A percentile compares a stretch with the other conserved stretches of the same genome.
Conservation (phyloP, 2,888 invertebrate species). For the Nowickia ferox region DNA sequence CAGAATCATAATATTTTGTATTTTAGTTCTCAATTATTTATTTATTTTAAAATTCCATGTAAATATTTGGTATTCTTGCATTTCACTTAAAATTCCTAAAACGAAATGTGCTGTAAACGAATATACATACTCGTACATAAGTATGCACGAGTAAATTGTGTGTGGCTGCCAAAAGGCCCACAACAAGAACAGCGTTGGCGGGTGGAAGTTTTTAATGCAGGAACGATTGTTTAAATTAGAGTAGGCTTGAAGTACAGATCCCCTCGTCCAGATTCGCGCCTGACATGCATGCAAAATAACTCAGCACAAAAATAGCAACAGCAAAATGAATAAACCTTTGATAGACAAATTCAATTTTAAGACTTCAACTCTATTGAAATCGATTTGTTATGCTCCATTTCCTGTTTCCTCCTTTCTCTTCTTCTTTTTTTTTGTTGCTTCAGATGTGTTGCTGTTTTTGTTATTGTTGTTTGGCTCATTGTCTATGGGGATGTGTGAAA, state of each 20-base stretch:
- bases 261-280: not conserved
- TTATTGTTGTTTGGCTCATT: conserved; percentile 8
- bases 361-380: conserved; percentile 66
- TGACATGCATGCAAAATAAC: conserved; percentile 3
- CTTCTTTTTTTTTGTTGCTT: not conserved
- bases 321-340: conserved; percentile 57
- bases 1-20: not conserved
- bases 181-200: no score
- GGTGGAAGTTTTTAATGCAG: no score
- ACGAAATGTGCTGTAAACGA: conserved; percentile 41
- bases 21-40: not conserved
- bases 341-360: conserved; percentile 72
- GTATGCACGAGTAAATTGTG: conserved; percentile 6
- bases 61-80: conserved; percentile 9
- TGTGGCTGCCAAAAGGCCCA: not conserved
- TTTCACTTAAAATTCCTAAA: conserved; percentile 27
- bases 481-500: not conserved
- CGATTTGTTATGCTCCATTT: conserved; percentile 72
- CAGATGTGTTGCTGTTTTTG: not conserved
- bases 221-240: no score
- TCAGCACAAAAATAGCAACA: conserved; percentile 12
- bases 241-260: no score
- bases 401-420: conserved; percentile 46
- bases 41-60: not conserved
- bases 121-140: not conserved